Conservation (phyloP, 2,888 invertebrate genomes). For the Heliconius aoede region DNA sequence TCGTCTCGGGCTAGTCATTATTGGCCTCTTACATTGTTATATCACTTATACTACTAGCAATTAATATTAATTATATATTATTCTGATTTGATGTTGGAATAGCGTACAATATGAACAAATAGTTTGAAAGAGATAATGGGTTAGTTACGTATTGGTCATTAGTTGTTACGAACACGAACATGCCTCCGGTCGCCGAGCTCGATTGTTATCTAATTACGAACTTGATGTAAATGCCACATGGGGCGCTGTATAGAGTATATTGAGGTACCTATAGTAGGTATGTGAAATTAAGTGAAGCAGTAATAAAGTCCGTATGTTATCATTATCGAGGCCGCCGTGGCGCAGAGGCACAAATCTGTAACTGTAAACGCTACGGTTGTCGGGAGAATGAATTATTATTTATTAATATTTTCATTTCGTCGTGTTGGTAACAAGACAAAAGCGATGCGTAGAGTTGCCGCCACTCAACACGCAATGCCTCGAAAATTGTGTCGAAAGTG, state of each 20-base stretch:
- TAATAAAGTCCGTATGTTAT: not conserved
- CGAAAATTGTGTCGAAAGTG: too few species aligned
- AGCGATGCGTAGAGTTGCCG: too few species aligned
- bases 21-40: constrained; percentile 67
- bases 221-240: constrained; percentile 70
- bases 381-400: too few species aligned
- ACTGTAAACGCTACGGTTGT: too few species aligned
- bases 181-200: constrained; percentile 57
- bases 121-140: constrained; percentile 53
- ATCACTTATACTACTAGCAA: constrained; percentile 45
- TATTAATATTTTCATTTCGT: too few species aligned
- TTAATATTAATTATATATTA: constrained; percentile 35
- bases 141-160: constrained; percentile 60
- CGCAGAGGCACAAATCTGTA: too few species aligned
- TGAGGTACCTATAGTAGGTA: constrained; percentile 48
- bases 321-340: too few species aligned
- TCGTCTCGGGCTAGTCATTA: constrained; percentile 82
- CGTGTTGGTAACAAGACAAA: too few species aligned
- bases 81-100: constrained; percentile 54
- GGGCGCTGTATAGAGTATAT: constrained; percentile 58
- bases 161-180: constrained; percentile 72
- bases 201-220: constrained; percentile 81
- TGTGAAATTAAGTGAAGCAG: constrained; percentile 68
- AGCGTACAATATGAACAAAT: constrained; percentile 55
- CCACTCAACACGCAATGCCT: too few species aligned